Evolutionary conservation across 2,888 invertebrate species (phyloP).

Genomic region (Chrysomela aeneicollis): DNA sequence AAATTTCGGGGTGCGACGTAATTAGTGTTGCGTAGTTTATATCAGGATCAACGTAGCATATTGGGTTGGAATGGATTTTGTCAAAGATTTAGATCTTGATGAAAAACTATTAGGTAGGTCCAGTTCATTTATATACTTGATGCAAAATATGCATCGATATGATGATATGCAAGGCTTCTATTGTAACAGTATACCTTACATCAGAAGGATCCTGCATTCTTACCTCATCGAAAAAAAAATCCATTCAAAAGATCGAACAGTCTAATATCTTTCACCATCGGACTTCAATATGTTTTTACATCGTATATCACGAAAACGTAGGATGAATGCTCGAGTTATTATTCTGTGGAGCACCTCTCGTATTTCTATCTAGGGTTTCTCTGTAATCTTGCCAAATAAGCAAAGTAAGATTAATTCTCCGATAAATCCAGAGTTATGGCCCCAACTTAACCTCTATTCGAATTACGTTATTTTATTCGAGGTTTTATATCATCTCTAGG

Average conservation of each 20-base stretch:
- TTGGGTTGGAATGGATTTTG: too few species aligned
- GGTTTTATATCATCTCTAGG: background rate
- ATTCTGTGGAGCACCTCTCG: background rate
- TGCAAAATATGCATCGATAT: too few species aligned
- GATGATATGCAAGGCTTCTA: too few species aligned
- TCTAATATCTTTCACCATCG: background rate
- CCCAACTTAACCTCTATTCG: background rate
- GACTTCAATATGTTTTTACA: background rate
- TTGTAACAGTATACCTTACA: too few species aligned
- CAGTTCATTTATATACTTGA: too few species aligned
- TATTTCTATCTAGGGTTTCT: background rate
- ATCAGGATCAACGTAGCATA: too few species aligned
- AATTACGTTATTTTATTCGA: constrained; percentile 1
- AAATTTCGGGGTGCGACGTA: too few species aligned
- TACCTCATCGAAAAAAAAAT: too few species aligned
- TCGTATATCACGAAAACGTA: background rate
- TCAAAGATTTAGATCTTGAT: too few species aligned
- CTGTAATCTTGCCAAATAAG: constrained; percentile 4
- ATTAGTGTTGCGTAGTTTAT: too few species aligned
- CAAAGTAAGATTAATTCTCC: background rate
- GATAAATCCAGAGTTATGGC: constrained; percentile 3
- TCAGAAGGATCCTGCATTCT: too few species aligned
- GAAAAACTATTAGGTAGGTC: too few species aligned
- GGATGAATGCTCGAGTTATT: constrained; percentile 15
- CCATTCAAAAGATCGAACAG: background rate